Base-by-base conservation (phyloP, 2,888 invertebrate genomes). In the Nymphalis urticae region DNA sequence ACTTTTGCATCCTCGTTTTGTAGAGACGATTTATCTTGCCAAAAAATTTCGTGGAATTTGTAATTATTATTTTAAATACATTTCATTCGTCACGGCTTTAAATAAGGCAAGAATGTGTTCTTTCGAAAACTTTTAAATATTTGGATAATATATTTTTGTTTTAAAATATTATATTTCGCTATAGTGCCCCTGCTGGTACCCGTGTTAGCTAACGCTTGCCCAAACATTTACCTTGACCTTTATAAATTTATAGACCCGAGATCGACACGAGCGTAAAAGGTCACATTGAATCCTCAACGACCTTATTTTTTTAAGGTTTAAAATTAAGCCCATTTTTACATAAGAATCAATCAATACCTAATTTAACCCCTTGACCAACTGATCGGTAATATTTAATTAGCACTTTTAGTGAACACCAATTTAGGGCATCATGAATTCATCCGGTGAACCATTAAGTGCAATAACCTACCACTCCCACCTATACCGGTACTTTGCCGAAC, bases 401-500 rank as follows among this genome's bases (percentile, higher is more conserved):
- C 78, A 76, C 78, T 81, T 80, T 80, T 79, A 75, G 74, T 75
- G 73, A 77, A 75, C 70, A 71, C 56, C 56, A 64, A 75, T 74
- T 73, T 70, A 66, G 76, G 73, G 70, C 73, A 73, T 66, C 67
- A 56, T 63, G 58, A 75, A 68, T 69, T 69, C 66, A 72, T 67
- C 71, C 69, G 71, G 67, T 66, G 71, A 71, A 74, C 73, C 70
- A 69, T 60, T 63, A 61, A 71, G 75, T 72, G 70, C 72, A 70
- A 73, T 74, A 72, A 75, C 73, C 75, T 65, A 51, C 54, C 65
- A 59, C 68, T 67, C 66, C 62, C 71, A 65, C 53, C 71, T 72
- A 74, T 72, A n/a, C n/a, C 58, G 42, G 8, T 71, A 72, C 69
- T 71, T 61, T 72, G 58, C 71, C 51, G 59, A 66, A 53, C 58